Evolutionary conservation across 2,888 invertebrate genomes (phyloP).

Genomic region (Cyclophora albipunctata): DNA sequence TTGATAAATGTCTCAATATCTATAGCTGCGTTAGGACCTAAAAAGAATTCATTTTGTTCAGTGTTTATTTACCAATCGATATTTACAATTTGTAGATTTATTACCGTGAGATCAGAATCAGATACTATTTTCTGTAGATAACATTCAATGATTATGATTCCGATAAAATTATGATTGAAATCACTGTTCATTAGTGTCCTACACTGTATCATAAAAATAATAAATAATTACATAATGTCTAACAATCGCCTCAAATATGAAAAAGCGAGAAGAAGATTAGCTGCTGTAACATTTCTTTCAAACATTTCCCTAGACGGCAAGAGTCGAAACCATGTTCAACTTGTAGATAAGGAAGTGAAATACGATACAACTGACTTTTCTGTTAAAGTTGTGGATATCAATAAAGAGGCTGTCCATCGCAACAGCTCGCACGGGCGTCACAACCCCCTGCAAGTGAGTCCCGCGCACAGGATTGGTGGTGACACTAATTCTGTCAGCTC

Average conservation of each 20-base stretch:
- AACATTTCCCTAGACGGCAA: constrained; percentile 97
- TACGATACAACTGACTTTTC: constrained; percentile 38
- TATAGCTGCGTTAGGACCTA: too few species aligned
- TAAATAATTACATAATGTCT: constrained; percentile 35
- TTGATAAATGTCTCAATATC: too few species aligned
- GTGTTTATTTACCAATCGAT: too few species aligned
- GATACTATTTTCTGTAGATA: too few species aligned
- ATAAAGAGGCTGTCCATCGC: constrained; percentile 32
- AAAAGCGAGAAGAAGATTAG: constrained; percentile 88
- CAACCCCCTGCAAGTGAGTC: constrained; percentile 51
- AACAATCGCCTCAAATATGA: constrained; percentile 66
- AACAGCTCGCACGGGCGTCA: constrained; percentile 43
- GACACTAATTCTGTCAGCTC: constrained; percentile 81
- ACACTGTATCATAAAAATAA: too few species aligned
- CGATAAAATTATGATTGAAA: too few species aligned
- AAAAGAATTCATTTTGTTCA: too few species aligned
- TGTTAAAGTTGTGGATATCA: constrained; percentile 30
- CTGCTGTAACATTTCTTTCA: constrained; percentile 94
- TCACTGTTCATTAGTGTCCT: too few species aligned
- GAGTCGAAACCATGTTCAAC: constrained; percentile 72
- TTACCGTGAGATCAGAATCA: too few species aligned
- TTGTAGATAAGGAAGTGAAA: constrained; percentile 36
- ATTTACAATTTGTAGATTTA: too few species aligned
- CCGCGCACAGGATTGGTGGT: constrained; percentile 38
- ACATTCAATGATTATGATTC: too few species aligned